phyloP scores from a whole-genome alignment of 2,113 vertebrate genomes.

The Heterotis niloticus region DNA sequence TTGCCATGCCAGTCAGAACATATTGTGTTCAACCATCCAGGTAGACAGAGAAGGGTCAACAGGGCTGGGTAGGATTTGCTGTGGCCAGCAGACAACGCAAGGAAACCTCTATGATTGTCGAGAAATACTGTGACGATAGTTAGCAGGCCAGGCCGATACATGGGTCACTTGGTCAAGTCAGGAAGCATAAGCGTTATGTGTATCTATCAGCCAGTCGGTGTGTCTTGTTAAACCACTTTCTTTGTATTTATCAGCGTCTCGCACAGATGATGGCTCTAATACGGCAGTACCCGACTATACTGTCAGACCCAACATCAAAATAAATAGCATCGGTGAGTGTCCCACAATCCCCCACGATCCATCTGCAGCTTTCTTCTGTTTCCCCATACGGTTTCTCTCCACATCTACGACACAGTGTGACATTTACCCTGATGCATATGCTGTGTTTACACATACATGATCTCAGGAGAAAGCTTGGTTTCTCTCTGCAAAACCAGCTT shows the following conservation, averaged over 20 bases:
- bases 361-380: background rate
- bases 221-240: background rate
- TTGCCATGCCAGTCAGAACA: background rate
- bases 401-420: too few relatives aligned
- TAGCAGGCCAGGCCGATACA: background rate
- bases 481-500: too few relatives aligned
- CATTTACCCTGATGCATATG: too few relatives aligned
- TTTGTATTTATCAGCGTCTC: constrained; percentile 68
- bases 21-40: background rate
- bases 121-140: background rate
- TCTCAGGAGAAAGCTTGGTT: too few relatives aligned
- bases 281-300: constrained; percentile 87
- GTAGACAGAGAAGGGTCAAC: background rate
- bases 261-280: constrained; percentile 78
- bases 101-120: background rate
- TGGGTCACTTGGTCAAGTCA: background rate
- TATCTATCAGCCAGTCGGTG: background rate
- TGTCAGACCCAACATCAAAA: constrained; percentile 87
- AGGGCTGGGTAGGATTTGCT: background rate
- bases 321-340: constrained; percentile 87
- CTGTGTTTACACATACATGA: too few relatives aligned
- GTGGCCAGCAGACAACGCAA: background rate
- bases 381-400: background rate
- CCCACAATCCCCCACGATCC: background rate
- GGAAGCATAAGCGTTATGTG: background rate